phyloP scores from a whole-genome alignment of 2,113 vertebrate genomes.

The Nannospalax galili region DNA sequence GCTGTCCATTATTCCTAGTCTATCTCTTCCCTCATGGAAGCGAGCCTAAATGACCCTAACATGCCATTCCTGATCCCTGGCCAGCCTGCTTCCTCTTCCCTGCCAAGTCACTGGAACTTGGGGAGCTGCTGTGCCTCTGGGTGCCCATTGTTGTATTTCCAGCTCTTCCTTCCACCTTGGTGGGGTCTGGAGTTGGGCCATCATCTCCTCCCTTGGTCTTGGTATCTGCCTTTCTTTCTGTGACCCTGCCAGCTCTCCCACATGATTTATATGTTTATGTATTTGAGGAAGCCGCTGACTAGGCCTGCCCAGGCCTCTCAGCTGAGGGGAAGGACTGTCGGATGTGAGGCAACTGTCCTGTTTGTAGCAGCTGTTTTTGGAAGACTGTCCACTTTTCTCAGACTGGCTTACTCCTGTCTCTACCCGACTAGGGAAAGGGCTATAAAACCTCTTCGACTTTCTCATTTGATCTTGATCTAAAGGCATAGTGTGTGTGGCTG shows the following conservation, averaged over 20 bases:
- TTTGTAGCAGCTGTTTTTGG: constrained; percentile 47
- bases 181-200: neutral
- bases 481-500: neutral
- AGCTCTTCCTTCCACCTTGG: neutral
- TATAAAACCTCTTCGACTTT: neutral
- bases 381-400: constrained; percentile 11
- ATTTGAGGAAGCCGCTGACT: constrained; percentile 53
- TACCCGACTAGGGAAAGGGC: neutral
- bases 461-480: neutral
- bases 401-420: neutral
- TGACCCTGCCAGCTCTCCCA: constrained; percentile 45
- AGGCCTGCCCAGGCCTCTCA: neutral
- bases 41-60: neutral
- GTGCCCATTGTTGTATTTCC: neutral
- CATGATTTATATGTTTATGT: constrained; percentile 61
- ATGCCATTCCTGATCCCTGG: neutral
- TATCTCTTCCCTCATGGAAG: neutral
- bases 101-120: neutral
- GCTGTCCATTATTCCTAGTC: rapidly evolving
- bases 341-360: constrained; percentile 32
- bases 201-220: neutral
- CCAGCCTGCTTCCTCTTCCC: too few relatives aligned
- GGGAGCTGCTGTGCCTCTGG: neutral
- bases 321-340: neutral
- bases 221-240: constrained; percentile 49